phyloP scores from a whole-genome alignment of 53 echinoderm and acorn worm genomes.

The Henricia sp. region DNA sequence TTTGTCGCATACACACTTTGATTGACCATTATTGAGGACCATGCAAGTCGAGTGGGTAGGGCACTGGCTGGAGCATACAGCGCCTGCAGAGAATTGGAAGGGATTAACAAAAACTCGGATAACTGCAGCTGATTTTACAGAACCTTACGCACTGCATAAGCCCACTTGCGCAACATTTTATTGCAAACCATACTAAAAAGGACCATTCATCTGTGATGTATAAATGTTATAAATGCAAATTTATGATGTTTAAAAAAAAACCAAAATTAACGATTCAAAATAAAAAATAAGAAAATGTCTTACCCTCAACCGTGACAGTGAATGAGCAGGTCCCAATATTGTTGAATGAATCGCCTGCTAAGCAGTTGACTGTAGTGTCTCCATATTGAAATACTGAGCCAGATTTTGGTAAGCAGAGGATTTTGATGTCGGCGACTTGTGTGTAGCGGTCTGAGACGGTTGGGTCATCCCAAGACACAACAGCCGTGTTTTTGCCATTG shows the following conservation, averaged over 20 bases:
- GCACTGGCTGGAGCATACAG: neutral
- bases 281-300: neutral
- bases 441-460: neutral
- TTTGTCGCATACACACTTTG: conserved; percentile 12
- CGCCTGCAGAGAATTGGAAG: neutral
- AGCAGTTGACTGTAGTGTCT: neutral
- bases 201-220: no score
- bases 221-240: no score
- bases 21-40: neutral
- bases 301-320: neutral
- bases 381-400: conserved; percentile 5
- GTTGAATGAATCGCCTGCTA: neutral
- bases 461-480: neutral
- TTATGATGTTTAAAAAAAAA: no score
- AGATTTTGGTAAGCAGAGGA: neutral
- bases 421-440: neutral
- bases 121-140: no score
- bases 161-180: no score
- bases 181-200: no score
- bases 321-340: neutral
- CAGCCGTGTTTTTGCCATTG: neutral
- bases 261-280: neutral
- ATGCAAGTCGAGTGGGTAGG: conserved; percentile 10
- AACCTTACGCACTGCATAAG: no score
- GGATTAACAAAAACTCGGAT: no score